Evolutionary conservation across 2,888 invertebrate species (phyloP).

Genomic region (Agrochola lota): DNA sequence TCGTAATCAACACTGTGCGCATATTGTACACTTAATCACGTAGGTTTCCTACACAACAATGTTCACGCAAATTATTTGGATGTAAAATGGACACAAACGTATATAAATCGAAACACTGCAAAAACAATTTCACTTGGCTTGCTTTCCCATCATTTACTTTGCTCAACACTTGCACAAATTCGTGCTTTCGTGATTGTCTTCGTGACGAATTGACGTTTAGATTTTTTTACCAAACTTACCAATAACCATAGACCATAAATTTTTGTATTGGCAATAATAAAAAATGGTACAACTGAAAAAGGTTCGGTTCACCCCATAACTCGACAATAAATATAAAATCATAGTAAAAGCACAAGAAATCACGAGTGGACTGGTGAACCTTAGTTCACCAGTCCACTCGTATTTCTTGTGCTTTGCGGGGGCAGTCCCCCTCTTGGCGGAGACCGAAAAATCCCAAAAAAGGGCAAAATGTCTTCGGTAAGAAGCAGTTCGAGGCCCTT

Average conservation of each 20-base stretch:
- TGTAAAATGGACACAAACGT: constrained; percentile 70
- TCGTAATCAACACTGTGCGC: constrained; percentile 88
- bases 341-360: too few species aligned
- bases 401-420: too few species aligned
- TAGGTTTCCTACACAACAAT: constrained; percentile 78
- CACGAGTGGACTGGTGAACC: too few species aligned
- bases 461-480: too few species aligned
- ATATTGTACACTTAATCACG: constrained; percentile 85
- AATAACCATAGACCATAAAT: constrained; percentile 41
- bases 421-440: too few species aligned
- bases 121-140: constrained; percentile 74
- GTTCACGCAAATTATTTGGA: constrained; percentile 71
- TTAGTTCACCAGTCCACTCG: too few species aligned
- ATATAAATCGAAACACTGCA: constrained; percentile 73
- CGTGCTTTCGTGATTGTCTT: constrained; percentile 64
- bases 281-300: constrained; percentile 7
- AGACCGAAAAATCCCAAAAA: too few species aligned
- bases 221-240: constrained; percentile 30
- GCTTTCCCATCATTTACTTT: constrained; percentile 73
- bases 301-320: neutral
- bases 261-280: constrained; percentile 22
- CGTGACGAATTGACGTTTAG: constrained; percentile 53
- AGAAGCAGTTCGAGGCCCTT: too few species aligned
- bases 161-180: constrained; percentile 65
- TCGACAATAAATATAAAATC: too few species aligned